Percentiles rank a stretch among this genome's conserved stretches.
phyloP scores from a whole-genome alignment of 2,888 invertebrate genomes.

The Ormyrus labotus region DNA sequence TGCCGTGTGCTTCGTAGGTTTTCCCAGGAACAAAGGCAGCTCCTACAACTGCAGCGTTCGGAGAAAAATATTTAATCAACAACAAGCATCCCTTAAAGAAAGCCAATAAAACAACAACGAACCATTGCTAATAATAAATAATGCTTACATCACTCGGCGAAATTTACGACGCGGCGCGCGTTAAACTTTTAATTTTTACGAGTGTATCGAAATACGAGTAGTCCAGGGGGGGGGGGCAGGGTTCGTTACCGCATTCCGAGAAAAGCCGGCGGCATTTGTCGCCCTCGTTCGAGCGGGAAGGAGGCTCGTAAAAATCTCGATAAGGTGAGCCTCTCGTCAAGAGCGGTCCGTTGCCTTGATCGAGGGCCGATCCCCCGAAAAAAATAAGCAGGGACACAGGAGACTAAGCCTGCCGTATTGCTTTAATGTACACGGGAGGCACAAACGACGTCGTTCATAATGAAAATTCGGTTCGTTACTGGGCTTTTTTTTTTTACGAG shows the following conservation, averaged over 20 bases:
- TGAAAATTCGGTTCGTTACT: too few species aligned
- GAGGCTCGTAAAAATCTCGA: conserved; percentile 32
- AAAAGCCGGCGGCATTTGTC: neutral
- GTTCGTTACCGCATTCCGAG: neutral
- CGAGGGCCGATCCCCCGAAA: conserved; percentile 15
- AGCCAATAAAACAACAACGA: too few species aligned
- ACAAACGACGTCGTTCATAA: neutral
- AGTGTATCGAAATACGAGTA: conserved; percentile 14
- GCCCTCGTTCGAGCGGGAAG: conserved; percentile 17
- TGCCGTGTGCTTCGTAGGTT: too few species aligned
- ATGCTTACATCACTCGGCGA: too few species aligned
- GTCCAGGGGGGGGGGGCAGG: neutral
- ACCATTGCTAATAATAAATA: too few species aligned
- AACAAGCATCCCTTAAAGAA: too few species aligned
- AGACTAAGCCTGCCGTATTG: neutral
- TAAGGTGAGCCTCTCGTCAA: conserved; percentile 57
- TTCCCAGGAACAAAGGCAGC: too few species aligned
- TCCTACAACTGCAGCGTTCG: too few species aligned
- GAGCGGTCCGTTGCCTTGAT: neutral
- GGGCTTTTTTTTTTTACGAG: too few species aligned
- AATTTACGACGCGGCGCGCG: too few species aligned
- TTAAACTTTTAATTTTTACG: conserved; percentile 4
- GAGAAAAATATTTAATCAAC: too few species aligned
- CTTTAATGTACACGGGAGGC: neutral
- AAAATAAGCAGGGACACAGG: neutral